These are phyloP conservation scores for Sminthurides bifidus DNA, from an alignment of 1,140 invertebrate genomes.

Conservation along the genomic window DNA sequence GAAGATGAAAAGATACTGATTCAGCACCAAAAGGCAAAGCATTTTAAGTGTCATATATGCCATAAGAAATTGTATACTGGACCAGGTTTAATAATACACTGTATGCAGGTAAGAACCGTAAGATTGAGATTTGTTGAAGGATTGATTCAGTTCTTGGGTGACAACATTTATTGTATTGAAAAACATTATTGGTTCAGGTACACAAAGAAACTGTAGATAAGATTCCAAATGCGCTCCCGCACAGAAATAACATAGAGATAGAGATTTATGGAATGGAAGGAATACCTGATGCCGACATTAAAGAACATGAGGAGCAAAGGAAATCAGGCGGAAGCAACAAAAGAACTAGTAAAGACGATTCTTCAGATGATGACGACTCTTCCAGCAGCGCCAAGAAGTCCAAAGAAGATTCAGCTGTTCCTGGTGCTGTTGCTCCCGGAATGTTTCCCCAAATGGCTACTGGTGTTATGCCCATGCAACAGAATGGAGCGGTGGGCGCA, in stretches of 20 bases:
- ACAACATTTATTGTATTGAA: no score
- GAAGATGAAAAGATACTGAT: conserved; percentile 99
- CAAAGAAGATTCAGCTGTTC: conserved; percentile 43
- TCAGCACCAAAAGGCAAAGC: conserved; percentile 99
- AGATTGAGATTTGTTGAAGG: background rate
- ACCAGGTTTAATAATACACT: conserved; percentile 95
- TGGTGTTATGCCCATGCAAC: conserved; percentile 11
- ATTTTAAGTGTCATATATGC: conserved; percentile 99
- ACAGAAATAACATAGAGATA: conserved; percentile 96
- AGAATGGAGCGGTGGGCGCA: conserved; percentile 4
- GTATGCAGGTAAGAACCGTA: conserved; percentile 76
- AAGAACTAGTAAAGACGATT: conserved; percentile 30
- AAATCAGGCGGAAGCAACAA: conserved; percentile 35
- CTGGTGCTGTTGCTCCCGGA: conserved; percentile 1
- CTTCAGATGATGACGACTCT: conserved; percentile 55
- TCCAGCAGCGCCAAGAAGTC: conserved; percentile 55
- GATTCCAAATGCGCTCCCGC: conserved; percentile 95
- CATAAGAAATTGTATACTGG: conserved; percentile 99
- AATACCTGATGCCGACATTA: conserved; percentile 87
- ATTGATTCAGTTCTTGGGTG: conserved; percentile 30
- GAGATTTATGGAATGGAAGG: conserved; percentile 99
- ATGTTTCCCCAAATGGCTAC: conserved; percentile 24
- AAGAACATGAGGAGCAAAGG: conserved; percentile 82
- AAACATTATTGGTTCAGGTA: no score
- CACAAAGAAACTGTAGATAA: conserved; percentile 99